Evolutionary conservation across 2,113 vertebrate species (phyloP).

Genomic region (Chunga burmeisteri): DNA sequence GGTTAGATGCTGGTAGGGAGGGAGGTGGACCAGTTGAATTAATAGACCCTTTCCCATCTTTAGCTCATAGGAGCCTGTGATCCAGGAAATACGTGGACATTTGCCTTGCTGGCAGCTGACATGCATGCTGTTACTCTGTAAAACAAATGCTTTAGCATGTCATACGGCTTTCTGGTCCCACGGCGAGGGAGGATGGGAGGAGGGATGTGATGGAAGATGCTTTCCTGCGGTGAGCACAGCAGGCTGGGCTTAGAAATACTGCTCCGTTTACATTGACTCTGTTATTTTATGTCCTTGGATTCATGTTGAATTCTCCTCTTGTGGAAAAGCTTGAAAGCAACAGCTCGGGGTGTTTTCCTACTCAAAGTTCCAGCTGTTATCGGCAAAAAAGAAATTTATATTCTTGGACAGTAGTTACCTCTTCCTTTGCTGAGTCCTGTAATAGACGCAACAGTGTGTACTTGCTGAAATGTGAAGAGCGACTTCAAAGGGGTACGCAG

Average conservation of each 20-base stretch:
- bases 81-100: background rate
- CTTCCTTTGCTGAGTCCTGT: background rate
- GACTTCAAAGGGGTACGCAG: background rate
- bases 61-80: background rate
- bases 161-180: background rate
- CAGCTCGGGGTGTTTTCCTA: background rate
- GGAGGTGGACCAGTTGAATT: background rate
- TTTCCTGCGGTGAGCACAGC: background rate
- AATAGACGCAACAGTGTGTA: background rate
- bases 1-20: background rate
- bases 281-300: background rate
- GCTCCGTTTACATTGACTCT: background rate
- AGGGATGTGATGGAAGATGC: background rate
- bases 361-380: background rate
- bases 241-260: background rate
- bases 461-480: background rate
- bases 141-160: background rate
- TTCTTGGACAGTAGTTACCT: background rate
- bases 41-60: background rate
- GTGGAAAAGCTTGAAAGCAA: background rate
- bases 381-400: background rate
- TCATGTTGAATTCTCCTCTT: background rate
- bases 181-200: rapidly evolving
- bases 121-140: background rate
- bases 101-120: background rate